Percentiles rank a stretch among this genome's conserved stretches.
Conservation (phyloP, 53 echinoderm and acorn worm species). For the Paelopatides confundens region DNA sequence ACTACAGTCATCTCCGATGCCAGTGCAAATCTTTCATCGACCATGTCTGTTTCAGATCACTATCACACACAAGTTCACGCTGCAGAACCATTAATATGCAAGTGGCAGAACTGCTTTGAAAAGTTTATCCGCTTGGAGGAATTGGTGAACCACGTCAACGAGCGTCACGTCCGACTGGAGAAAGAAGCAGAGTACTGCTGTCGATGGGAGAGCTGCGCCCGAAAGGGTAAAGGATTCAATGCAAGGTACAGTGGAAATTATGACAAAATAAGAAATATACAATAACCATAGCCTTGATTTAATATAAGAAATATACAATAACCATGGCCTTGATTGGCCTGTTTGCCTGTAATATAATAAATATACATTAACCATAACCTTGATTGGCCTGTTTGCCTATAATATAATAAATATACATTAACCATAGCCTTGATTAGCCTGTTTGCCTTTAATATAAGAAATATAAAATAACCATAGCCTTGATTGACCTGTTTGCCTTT, state of each 20-base stretch:
- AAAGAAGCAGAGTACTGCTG: slow-evolving; percentile 92
- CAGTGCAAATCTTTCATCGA: not conserved
- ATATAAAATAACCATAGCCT: no score
- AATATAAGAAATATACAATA: no score
- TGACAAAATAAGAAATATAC: no score
- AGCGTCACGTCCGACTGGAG: slow-evolving; percentile 82
- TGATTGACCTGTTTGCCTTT: no score
- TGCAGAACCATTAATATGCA: slow-evolving; percentile 68
- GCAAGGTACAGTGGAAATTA: slow-evolving; percentile 87
- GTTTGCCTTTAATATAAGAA: no score
- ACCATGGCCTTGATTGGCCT: no score
- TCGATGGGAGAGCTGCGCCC: slow-evolving; percentile 87
- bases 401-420: no score
- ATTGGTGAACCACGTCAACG: slow-evolving; percentile 89
- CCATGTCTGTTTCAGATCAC: not conserved
- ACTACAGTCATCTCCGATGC: slow-evolving; percentile 34
- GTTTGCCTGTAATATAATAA: no score
- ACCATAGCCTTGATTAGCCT: no score
- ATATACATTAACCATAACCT: no score
- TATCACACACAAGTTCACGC: not conserved
- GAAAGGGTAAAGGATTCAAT: slow-evolving; percentile 96
- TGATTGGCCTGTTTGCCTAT: no score
- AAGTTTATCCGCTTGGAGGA: slow-evolving; percentile 82
- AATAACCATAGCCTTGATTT: no score
- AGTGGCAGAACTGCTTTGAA: slow-evolving; percentile 88